phyloP scores from a whole-genome alignment of 2,888 invertebrate genomes.

The Chymomyza fuscimana region DNA sequence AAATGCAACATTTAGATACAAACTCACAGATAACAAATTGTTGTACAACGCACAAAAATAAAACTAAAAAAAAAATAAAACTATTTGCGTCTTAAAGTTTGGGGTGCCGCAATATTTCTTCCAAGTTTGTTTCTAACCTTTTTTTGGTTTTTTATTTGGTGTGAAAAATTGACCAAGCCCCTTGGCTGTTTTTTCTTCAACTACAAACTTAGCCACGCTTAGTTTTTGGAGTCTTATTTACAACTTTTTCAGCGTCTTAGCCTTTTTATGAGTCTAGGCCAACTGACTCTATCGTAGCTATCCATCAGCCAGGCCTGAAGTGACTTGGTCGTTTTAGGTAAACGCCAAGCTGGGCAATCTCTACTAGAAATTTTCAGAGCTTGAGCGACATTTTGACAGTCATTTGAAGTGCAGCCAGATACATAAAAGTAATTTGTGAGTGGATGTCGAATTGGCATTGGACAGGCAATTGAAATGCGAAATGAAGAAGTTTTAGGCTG shows the following conservation, averaged over 20 bases:
- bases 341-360: slow-evolving; percentile 26
- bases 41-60: slow-evolving; percentile 45
- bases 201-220: background rate
- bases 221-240: background rate
- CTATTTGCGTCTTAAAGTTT: background rate
- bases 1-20: slow-evolving; percentile 72
- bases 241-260: background rate
- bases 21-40: slow-evolving; percentile 70
- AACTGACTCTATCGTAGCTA: slow-evolving; percentile 37
- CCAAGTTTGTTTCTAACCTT: slow-evolving; percentile 25
- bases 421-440: slow-evolving; percentile 19
- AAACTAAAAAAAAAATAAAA: slow-evolving; percentile 18
- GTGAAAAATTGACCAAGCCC: slow-evolving; percentile 63
- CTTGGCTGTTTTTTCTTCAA: slow-evolving; percentile 16
- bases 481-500: background rate
- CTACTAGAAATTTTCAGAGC: slow-evolving; percentile 28
- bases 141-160: slow-evolving; percentile 36
- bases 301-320: slow-evolving; percentile 45
- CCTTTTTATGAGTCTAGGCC: background rate
- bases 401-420: slow-evolving; percentile 49
- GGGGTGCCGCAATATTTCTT: background rate
- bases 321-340: slow-evolving; percentile 11
- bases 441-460: slow-evolving; percentile 26
- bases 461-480: slow-evolving; percentile 33
- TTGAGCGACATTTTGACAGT: slow-evolving; percentile 62